These are phyloP conservation scores for Sorex fumeus DNA, from an alignment of 2,113 vertebrate species.

Conservation along the genomic window DNA sequence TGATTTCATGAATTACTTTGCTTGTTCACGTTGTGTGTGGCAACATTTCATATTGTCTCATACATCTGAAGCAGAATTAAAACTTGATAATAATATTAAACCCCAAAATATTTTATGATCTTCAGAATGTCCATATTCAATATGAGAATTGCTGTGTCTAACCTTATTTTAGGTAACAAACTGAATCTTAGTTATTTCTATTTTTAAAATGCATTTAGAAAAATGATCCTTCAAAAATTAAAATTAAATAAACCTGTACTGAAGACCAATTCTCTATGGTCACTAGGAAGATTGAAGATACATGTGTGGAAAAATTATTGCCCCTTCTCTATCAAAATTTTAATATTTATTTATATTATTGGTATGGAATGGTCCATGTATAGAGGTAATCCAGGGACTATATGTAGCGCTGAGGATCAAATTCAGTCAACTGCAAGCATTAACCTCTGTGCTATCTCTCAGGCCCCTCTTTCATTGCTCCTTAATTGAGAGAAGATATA, in stretches of 20 bases:
- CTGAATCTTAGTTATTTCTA: slow-evolving; percentile 22
- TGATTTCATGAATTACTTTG: not conserved
- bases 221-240: not conserved
- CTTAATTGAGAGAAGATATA: slow-evolving; percentile 7
- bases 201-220: slow-evolving; percentile 15
- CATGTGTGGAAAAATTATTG: not conserved
- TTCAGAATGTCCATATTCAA: slow-evolving; percentile 1
- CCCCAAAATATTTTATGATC: not conserved
- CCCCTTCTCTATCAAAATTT: not conserved
- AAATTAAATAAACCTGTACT: slow-evolving; percentile 8
- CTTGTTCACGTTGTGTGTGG: not conserved
- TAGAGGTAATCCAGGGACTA: too few species aligned
- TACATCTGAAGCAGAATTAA: not conserved
- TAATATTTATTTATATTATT: too few species aligned
- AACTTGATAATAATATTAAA: slow-evolving; percentile 12
- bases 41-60: not conserved
- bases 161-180: slow-evolving; percentile 1
- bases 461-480: too few species aligned
- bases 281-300: not conserved
- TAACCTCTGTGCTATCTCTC: too few species aligned
- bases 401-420: too few species aligned
- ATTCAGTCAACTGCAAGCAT: too few species aligned
- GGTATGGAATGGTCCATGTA: too few species aligned
- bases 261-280: not conserved
- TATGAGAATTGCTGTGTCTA: not conserved